Base-by-base conservation (phyloP, 2,888 invertebrate genomes). In the Nomada goodeniana region DNA sequence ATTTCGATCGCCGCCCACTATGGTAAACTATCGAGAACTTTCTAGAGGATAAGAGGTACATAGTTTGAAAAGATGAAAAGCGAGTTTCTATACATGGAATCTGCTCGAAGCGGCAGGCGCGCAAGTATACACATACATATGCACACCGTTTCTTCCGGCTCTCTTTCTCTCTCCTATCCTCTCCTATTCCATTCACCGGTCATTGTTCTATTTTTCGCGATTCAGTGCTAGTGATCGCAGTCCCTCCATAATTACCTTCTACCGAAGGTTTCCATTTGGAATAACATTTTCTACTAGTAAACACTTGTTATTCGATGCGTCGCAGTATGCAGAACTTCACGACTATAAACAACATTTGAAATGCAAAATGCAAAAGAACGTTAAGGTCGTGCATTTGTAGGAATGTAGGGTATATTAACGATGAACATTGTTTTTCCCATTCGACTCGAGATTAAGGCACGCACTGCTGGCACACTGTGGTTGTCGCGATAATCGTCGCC, bases 141-240 rank as follows among this genome's bases (percentile, higher is more conserved):
- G 26, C 57, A 20, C 11, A 26, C 18, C 20, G 55, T 23, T 47
- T 11, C 36, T 36, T 36, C 29, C 29, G 29, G 4, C 60, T 50
- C 69, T 44, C 47, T 47, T 47, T 47, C 47, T 47, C 47, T 47
- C 18, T 26, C 18, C 13, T 11, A 50, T 18, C n/a, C 57, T 69
- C n/a, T 61, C 18, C 36, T 4, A 52, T 52, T 52, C 52, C 60
- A 52, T 61, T 71, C 61, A 52, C 23, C 47, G 61, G 23, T 71
- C 52, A 52, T 36, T 71, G 63, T 55, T 63, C 63, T 23, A 55
- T 72, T 72, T 55, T 44, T 55, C 26, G 26, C 23, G 23, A 42
- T 18, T 52, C n/a, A 59, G 50, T 42, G 9, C 18, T 1, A 67
- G 47, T 18, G 47, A 67, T 55, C 44, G 20, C 26, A 23, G n/a